phyloP scores from a whole-genome alignment of 2,113 vertebrate genomes.

The Cyrtonyx montezumae region DNA sequence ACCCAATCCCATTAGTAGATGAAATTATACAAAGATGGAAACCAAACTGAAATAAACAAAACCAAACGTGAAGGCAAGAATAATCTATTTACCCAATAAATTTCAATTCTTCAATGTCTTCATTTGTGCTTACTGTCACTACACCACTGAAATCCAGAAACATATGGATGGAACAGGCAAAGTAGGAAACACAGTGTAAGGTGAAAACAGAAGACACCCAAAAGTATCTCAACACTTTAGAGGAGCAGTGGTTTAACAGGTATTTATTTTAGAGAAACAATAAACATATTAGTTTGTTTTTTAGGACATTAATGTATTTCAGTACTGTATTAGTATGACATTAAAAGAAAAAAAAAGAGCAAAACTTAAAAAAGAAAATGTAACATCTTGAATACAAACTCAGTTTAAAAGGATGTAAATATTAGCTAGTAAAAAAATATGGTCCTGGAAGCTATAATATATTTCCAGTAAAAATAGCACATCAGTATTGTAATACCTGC shows the following conservation, averaged over 20 bases:
- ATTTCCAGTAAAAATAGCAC: neutral
- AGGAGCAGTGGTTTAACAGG: neutral
- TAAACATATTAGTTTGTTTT: neutral
- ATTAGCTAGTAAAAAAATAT: neutral
- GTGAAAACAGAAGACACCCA: neutral
- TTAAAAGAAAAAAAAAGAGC: neutral
- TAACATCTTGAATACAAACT: neutral
- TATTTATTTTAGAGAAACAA: too few relatives aligned
- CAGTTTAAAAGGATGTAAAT: neutral
- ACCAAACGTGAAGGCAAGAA: neutral
- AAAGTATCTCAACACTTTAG: neutral
- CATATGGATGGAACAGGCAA: fast-evolving
- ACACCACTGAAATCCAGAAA: neutral
- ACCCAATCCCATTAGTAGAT: fast-evolving
- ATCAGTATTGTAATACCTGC: neutral
- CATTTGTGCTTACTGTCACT: neutral
- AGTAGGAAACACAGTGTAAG: neutral
- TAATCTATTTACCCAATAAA: neutral
- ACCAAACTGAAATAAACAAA: neutral
- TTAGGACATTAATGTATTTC: neutral
- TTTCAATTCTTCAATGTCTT: neutral
- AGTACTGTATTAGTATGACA: neutral
- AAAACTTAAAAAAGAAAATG: neutral
- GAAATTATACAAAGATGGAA: neutral
- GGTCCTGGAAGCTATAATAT: neutral